Evolutionary conservation across 2,888 invertebrate genomes (phyloP).

Genomic region (Acrobasis suavella): DNA sequence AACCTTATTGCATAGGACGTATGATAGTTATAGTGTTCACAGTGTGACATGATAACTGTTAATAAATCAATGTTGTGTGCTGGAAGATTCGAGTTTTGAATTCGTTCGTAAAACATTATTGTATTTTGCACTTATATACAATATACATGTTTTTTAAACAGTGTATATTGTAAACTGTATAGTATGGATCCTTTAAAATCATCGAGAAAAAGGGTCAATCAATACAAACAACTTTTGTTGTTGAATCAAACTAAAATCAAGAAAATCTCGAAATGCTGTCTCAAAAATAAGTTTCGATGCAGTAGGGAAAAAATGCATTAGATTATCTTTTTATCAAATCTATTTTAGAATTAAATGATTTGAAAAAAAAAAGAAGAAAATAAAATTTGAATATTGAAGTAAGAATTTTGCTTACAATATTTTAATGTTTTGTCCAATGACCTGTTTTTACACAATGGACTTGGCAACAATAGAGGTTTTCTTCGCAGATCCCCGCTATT

Average conservation of each 20-base stretch:
- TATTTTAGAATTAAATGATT: neutral
- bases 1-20: neutral
- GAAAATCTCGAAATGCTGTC: too few species aligned
- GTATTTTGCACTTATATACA: too few species aligned
- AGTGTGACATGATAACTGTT: neutral
- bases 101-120: neutral
- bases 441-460: slow-evolving; percentile 14
- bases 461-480: slow-evolving; percentile 1
- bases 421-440: slow-evolving; percentile 12
- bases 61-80: slow-evolving; percentile 19
- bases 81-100: neutral
- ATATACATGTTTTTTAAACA: too few species aligned
- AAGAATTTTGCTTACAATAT: neutral
- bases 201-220: too few species aligned
- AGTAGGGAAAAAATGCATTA: too few species aligned
- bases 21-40: neutral
- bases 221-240: too few species aligned
- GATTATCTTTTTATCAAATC: too few species aligned
- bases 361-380: neutral
- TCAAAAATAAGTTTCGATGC: too few species aligned
- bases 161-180: too few species aligned
- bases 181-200: too few species aligned
- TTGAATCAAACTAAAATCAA: too few species aligned
- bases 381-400: too few species aligned
- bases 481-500: neutral